Base-by-base conservation (phyloP, 2,113 vertebrate genomes). In the Ptilonorhynchus violaceus region DNA sequence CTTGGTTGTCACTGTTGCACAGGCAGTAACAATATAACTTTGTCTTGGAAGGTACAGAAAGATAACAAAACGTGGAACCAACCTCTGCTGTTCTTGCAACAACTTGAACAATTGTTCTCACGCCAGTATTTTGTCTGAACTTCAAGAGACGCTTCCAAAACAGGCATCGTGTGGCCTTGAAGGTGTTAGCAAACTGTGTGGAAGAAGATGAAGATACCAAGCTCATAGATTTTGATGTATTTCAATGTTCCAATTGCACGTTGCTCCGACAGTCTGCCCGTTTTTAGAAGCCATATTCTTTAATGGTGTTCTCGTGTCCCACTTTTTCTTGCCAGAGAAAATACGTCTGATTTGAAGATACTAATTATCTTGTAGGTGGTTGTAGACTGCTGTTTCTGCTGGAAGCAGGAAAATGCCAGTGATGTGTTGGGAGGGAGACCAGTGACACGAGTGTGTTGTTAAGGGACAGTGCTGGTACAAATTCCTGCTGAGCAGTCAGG, bases 141-240 rank as follows among this genome's bases (percentile, higher is more conserved):
- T 56, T 41, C 1, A 88, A 56, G 5, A 80, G 37, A 18, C 7
- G 1, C 19, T 77, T 78, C 11, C 4, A 12, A 24, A 68, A 9
- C 24, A 49, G n/a, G 16, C 5, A 0, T 15, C 15, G 16, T 13
- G 2, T 20, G 53, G n/a, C n/a, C 31, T 77, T 53, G 15, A 62
- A 62, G 31, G 64, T 0, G 1, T 47, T 59, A 46, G 21, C 73
- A 27, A 30, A 50, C 31, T 58, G 3, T 0, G 0, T 58, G 37
- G 21, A 63, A 68, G 33, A 83, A 60, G 55, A 5, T 50, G 27
- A 62, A 75, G 37, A 28, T 30, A 20, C 46, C 22, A 47, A 20
- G 15, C 41, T 75, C 15, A 6, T 49, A 25, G 50, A 53, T 91
- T 20, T 16, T n/a, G 11, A 2, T 81, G 44, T 59, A 10, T 68